A percentile compares a stretch with the other conserved stretches of the same genome.
phyloP scores from a whole-genome alignment of 1,140 invertebrate genomes.

The Drosophila mauritiana region DNA sequence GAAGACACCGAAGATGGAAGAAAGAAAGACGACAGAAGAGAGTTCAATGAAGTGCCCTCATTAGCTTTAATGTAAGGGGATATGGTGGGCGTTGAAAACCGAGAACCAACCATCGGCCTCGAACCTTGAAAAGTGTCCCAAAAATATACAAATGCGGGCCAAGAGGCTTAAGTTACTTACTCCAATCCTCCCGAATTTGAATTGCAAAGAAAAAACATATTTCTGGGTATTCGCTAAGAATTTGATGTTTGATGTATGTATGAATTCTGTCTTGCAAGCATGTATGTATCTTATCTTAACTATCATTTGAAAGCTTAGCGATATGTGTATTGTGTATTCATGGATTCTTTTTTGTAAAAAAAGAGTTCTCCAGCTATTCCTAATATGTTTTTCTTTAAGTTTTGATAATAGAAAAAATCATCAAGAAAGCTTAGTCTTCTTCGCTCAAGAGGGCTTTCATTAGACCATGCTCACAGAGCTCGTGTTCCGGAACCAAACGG shows the following conservation, averaged over 20 bases:
- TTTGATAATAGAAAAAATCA: too few relatives aligned
- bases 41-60: slow-evolving; percentile 47
- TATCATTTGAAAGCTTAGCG: too few relatives aligned
- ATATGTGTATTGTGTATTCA: too few relatives aligned
- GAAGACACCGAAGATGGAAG: slow-evolving; percentile 28
- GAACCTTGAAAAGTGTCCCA: slow-evolving; percentile 15
- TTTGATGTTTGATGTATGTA: too few relatives aligned
- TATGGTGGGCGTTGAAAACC: slow-evolving; percentile 56
- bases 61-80: slow-evolving; percentile 72
- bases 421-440: background rate
- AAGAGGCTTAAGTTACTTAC: slow-evolving; percentile 48
- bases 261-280: too few relatives aligned
- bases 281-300: too few relatives aligned
- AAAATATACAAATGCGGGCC: slow-evolving; percentile 30
- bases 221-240: background rate
- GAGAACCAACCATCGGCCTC: slow-evolving; percentile 31
- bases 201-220: slow-evolving; percentile 3
- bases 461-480: slow-evolving; percentile 14
- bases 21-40: slow-evolving; percentile 20
- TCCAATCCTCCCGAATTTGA: slow-evolving; percentile 17
- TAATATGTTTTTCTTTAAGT: too few relatives aligned
- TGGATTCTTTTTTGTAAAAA: too few relatives aligned
- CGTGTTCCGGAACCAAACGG: slow-evolving; percentile 44
- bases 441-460: slow-evolving; percentile 4
- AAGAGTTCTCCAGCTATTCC: too few relatives aligned